phyloP scores from a whole-genome alignment of 35 echinoderm and acorn worm genomes.

The Nesometra sesokonis region DNA sequence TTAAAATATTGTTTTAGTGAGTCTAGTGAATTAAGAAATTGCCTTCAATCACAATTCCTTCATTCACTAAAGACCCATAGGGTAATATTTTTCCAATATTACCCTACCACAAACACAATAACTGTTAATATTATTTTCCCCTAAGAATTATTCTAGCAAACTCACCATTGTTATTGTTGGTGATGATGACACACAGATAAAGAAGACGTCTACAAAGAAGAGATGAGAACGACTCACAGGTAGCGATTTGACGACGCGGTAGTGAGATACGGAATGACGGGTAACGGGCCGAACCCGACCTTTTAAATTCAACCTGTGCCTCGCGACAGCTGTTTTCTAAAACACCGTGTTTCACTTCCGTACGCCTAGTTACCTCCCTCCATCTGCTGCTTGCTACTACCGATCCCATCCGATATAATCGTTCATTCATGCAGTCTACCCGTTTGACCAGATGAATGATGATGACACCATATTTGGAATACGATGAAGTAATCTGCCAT shows the following conservation, averaged over 20 bases:
- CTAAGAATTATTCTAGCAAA: too few relatives aligned
- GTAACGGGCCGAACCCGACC: not conserved
- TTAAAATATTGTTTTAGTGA: too few relatives aligned
- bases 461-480: not conserved
- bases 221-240: not conserved
- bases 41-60: too few relatives aligned
- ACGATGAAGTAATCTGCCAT: not conserved
- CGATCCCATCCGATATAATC: not conserved
- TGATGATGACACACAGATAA: not conserved
- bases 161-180: not conserved
- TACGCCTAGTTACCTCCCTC: not conserved
- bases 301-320: not conserved
- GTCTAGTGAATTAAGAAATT: too few relatives aligned
- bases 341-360: not conserved
- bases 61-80: too few relatives aligned
- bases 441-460: not conserved
- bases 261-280: not conserved
- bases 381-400: not conserved
- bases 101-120: too few relatives aligned
- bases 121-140: too few relatives aligned
- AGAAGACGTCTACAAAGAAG: not conserved
- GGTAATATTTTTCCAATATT: too few relatives aligned
- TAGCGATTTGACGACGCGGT: not conserved
- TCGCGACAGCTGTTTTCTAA: not conserved
- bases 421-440: not conserved